phyloP scores from a whole-genome alignment of 64 coral and sea anemone species.

The Porites lutea region DNA sequence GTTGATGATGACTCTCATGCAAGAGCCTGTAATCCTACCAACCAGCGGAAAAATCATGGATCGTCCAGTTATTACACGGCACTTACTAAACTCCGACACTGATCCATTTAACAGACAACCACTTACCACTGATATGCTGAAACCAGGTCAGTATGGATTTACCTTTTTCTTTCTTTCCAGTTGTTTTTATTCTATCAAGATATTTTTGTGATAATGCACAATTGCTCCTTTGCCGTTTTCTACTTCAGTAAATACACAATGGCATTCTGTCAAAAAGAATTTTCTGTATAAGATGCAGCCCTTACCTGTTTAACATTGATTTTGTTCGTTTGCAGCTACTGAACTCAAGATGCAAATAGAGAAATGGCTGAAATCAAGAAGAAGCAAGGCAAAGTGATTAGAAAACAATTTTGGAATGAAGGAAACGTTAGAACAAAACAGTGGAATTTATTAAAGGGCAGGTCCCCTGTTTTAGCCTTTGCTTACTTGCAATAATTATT shows the following conservation, averaged over 20 bases:
- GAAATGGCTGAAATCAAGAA: constrained; percentile 50
- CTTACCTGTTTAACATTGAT: not conserved
- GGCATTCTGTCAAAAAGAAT: no score
- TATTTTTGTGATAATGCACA: no score
- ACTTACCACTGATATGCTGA: constrained; percentile 86
- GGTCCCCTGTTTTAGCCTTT: not conserved
- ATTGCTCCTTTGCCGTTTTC: no score
- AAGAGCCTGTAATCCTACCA: constrained; percentile 93
- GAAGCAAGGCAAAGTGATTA: not conserved
- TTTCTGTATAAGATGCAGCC: no score
- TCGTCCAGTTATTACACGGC: constrained; percentile 84
- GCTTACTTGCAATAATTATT: not conserved
- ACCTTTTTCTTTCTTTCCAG: not conserved
- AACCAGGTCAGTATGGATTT: constrained; percentile 67
- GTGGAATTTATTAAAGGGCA: not conserved
- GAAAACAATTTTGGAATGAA: no score
- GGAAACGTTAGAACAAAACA: no score
- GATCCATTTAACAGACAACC: constrained; percentile 92
- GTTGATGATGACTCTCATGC: constrained; percentile 96
- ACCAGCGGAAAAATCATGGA: constrained; percentile 99
- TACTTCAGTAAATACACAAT: no score
- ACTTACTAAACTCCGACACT: constrained; percentile 92
- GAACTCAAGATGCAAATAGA: constrained; percentile 54
- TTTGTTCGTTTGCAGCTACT: constrained; percentile 24
- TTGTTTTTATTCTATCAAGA: no score